Evolutionary conservation across 2,888 invertebrate genomes (phyloP).

Genomic region (Willowsia nigromaculata): DNA sequence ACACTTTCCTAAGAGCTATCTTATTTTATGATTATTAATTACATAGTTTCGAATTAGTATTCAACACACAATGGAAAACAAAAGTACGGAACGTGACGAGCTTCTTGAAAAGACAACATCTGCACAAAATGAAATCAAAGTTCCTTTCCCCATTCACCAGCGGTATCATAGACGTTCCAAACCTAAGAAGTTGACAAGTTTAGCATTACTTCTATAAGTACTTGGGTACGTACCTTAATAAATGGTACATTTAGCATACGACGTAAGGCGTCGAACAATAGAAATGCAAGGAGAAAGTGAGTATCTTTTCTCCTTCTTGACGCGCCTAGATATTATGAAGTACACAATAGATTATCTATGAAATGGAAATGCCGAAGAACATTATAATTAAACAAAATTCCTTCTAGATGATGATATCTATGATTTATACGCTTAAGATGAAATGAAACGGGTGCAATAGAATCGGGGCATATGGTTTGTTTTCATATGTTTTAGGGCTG

Average conservation of each 20-base stretch:
- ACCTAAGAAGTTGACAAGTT: constrained; percentile 4
- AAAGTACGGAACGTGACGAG: constrained; percentile 61
- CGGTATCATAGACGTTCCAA: constrained; percentile 8
- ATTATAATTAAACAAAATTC: constrained; percentile 31
- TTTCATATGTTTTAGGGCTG: too few relatives aligned
- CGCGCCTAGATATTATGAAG: too few relatives aligned
- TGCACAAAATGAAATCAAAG: constrained; percentile 53
- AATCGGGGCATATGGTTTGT: not conserved
- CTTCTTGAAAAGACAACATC: constrained; percentile 45
- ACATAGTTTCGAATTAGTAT: constrained; percentile 57
- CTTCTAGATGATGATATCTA: not conserved
- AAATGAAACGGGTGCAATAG: not conserved
- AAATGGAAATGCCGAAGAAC: not conserved
- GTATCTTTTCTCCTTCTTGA: not conserved
- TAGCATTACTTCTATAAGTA: not conserved
- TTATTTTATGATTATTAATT: constrained; percentile 67
- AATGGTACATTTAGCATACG: too few relatives aligned
- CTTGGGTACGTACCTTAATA: not conserved
- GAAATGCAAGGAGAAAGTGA: not conserved
- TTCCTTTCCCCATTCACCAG: not conserved
- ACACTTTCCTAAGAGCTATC: constrained; percentile 6
- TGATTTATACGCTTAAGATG: not conserved
- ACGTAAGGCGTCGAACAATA: not conserved
- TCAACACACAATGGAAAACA: constrained; percentile 55
- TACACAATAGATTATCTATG: not conserved